Evolutionary conservation across 2,797 vertebrate species (phyloP), one percentile per base, ranked within the genome.

Genomic region (Premnoplex brunnescens): DNA sequence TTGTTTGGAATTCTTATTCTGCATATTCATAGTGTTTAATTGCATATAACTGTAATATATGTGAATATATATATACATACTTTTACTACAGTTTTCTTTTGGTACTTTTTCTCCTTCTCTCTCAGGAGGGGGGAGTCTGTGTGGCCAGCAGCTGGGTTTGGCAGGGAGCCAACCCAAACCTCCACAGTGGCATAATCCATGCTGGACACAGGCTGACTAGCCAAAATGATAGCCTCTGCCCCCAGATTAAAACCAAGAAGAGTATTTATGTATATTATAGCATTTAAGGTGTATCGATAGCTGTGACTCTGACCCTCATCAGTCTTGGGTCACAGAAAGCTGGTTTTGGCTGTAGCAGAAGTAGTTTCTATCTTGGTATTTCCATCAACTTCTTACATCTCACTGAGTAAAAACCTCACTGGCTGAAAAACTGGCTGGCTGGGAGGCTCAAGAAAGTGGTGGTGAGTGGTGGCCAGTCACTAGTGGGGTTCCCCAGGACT

Each of bases 271-370:
- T 63, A 21, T 49, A 10, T 60, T 34, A 19, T 51, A 43, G 36
- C 12, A 18, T 46, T 80, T 24, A 30, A 59, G 44, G 16, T 32
- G 36, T 18, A 17, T 46, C 0, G 0, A 3, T 83, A 22, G 28
- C 49, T 56, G 44, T 54, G 62, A 39, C n/a, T 51, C 27, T 1
- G 3, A n/a, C 22, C 16, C 32, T 22, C 6, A 6, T 10, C 28
- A 7, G 4, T 8, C 19, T 26, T 48, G 18, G 72, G 6, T 48
- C n/a, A 30, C 14, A 23, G 34, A 49, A 41, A 44, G 12, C 28
- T 66, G 43, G 3, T 17, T 74, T 44, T 60, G 43, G 27, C 30
- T 13, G 4, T 77, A 60, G 46, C 69, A 83, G 77, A 30, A 26
- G 58, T 26, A 28, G 14, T 22, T 89, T 75, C 81, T 34, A 36